Evolutionary conservation across 1,140 invertebrate genomes (phyloP).

Genomic region (Antheraea pernyi): DNA sequence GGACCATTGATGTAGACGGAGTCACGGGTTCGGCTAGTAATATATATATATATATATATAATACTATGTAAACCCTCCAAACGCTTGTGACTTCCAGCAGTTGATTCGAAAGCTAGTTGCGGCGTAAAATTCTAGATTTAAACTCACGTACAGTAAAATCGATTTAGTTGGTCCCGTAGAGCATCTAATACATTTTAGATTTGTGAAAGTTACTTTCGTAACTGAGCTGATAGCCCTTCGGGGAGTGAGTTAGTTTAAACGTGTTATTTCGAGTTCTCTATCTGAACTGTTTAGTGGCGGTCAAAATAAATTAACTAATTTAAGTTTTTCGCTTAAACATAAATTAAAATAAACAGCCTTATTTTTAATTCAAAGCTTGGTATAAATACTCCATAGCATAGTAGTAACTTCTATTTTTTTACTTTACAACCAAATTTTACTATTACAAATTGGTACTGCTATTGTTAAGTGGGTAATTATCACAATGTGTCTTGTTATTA

Average conservation of each 20-base stretch:
- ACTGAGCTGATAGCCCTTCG: constrained; percentile 8
- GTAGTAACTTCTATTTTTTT: no score
- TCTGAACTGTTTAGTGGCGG: neutral
- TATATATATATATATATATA: no score
- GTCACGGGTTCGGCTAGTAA: no score
- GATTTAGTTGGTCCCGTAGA: constrained; percentile 2
- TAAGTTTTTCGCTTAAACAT: neutral
- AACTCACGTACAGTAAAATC: constrained; percentile 15
- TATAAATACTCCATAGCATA: no score
- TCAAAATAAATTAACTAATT: neutral
- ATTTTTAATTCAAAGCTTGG: no score
- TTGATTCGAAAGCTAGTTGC: constrained; percentile 20
- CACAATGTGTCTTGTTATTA: no score
- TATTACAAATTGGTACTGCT: no score
- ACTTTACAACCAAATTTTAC: no score
- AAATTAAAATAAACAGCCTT: no score
- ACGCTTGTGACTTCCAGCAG: neutral
- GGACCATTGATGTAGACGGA: no score
- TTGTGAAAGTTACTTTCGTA: constrained; percentile 7
- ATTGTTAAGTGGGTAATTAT: no score
- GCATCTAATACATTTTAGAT: constrained; percentile 15
- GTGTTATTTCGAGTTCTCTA: constrained; percentile 1
- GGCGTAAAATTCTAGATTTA: constrained; percentile 25
- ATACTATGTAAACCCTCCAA: neutral
- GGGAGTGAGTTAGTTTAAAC: neutral